A percentile compares a stretch with the other conserved stretches of the same genome.
Conservation (phyloP, 37 sponge, comb jelly and placozoan genomes). For the Diacarnus erythraeanus region DNA sequence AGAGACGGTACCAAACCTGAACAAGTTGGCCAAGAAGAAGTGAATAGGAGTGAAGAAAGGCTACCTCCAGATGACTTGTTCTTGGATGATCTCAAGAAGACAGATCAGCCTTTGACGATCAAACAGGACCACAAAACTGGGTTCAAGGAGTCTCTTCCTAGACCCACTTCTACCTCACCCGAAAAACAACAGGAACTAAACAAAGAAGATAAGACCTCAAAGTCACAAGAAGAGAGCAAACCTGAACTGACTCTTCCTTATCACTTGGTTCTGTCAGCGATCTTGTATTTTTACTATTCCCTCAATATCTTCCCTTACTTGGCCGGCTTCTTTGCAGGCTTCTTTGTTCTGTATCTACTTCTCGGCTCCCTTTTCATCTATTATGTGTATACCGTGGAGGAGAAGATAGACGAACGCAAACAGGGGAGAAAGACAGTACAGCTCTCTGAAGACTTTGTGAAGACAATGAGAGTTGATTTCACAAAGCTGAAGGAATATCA, state of each 20-base stretch:
- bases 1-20: neutral
- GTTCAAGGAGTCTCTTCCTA: neutral
- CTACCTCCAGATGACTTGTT: slow-evolving; percentile 12
- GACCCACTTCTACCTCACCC: neutral
- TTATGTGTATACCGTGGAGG: slow-evolving; percentile 41
- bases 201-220: neutral
- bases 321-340: slow-evolving; percentile 68
- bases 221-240: neutral
- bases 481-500: slow-evolving; percentile 4
- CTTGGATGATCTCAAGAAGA: neutral
- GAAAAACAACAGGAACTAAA: neutral
- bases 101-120: neutral
- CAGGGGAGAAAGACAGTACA: neutral
- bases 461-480: slow-evolving; percentile 13
- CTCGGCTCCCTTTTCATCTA: slow-evolving; percentile 45
- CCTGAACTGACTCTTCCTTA: slow-evolving; percentile 5
- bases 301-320: slow-evolving; percentile 58
- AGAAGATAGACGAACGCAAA: neutral
- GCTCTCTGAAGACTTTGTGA: slow-evolving; percentile 13
- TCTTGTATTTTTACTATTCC: slow-evolving; percentile 64
- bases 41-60: neutral
- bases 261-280: slow-evolving; percentile 16
- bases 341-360: slow-evolving; percentile 50
- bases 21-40: neutral
- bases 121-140: neutral